These are phyloP conservation scores for Ellobius talpinus DNA, from an alignment of 2,113 vertebrate species.

Conservation along the genomic window DNA sequence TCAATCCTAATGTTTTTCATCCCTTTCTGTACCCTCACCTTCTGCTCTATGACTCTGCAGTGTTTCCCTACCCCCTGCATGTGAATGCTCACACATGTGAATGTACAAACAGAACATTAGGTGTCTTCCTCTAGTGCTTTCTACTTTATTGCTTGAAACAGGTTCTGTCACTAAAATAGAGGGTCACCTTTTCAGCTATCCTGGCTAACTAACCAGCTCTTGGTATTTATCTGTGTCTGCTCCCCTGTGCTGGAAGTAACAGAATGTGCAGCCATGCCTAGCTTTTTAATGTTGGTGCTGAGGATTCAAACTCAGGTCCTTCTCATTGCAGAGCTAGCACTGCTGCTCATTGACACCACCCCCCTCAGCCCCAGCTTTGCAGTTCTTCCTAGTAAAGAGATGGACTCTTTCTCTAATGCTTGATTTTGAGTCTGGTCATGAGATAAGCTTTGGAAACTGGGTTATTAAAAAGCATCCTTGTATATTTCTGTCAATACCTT, in stretches of 20 bases:
- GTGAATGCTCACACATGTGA: not conserved
- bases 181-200: not conserved
- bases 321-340: too few relatives aligned
- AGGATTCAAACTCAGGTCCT: not conserved
- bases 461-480: slow-evolving; percentile 6
- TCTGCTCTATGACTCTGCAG: slow-evolving; percentile 35
- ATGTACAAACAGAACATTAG: not conserved
- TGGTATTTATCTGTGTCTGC: not conserved
- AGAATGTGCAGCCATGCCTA: not conserved
- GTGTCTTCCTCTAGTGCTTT: not conserved
- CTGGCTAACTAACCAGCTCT: not conserved
- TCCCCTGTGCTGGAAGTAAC: not conserved
- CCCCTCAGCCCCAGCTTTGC: not conserved
- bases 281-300: not conserved
- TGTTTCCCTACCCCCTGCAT: not conserved
- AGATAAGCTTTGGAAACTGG: slow-evolving; percentile 8
- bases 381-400: slow-evolving; percentile 13
- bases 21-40: not conserved
- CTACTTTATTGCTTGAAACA: not conserved
- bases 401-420: slow-evolving; percentile 33
- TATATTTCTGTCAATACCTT: slow-evolving; percentile 22
- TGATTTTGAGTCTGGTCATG: slow-evolving; percentile 38
- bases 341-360: not conserved
- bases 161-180: not conserved
- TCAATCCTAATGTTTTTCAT: not conserved